phyloP scores from a whole-genome alignment of 1,140 invertebrate genomes.

The Nymphalis io region DNA sequence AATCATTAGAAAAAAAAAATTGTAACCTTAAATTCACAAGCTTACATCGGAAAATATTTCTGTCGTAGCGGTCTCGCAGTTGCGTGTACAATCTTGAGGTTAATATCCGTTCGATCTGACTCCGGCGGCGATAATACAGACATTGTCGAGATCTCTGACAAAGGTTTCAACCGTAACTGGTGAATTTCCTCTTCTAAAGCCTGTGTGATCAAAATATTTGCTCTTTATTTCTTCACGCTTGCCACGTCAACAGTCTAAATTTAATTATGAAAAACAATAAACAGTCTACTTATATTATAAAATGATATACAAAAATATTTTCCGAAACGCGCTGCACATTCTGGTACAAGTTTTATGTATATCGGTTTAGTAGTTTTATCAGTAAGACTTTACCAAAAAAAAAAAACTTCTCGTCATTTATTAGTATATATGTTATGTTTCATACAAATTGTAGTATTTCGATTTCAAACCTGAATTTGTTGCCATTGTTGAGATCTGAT shows the following conservation, averaged over 20 bases:
- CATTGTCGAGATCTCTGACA: conserved; percentile 40
- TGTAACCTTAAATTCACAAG: background rate
- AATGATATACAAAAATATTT: no score
- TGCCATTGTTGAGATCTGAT: conserved; percentile 61
- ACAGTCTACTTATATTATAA: no score
- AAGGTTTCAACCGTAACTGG: conserved; percentile 57
- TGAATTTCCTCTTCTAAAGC: conserved; percentile 60
- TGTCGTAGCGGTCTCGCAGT: conserved; percentile 27
- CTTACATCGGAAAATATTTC: conserved; percentile 73
- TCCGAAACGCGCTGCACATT: no score
- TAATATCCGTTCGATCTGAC: conserved; percentile 48
- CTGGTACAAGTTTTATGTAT: no score
- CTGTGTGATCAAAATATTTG: conserved; percentile 34
- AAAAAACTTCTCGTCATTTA: no score
- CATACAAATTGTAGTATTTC: background rate
- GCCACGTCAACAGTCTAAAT: no score
- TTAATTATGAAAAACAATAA: no score
- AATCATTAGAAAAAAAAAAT: no score
- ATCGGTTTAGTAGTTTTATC: no score
- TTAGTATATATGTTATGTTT: background rate
- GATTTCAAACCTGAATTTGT: conserved; percentile 58
- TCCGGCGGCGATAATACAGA: conserved; percentile 30
- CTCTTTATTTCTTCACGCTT: background rate
- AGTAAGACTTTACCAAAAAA: no score
- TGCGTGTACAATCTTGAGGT: conserved; percentile 50